phyloP scores from a whole-genome alignment of 2,113 vertebrate species.

The Channa argus region DNA sequence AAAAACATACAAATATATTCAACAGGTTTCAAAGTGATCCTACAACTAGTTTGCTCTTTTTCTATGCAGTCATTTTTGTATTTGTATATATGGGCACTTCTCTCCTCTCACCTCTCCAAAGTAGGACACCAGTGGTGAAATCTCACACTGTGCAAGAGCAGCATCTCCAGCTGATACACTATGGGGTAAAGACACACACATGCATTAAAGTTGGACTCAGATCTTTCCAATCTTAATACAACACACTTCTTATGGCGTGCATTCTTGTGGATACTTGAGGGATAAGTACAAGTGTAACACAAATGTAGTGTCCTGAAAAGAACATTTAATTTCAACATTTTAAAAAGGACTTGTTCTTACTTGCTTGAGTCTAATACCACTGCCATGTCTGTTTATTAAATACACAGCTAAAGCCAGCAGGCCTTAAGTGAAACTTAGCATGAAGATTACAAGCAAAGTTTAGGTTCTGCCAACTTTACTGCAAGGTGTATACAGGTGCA shows the following conservation, averaged over 20 bases:
- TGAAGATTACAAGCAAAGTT: background rate
- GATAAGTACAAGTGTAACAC: too few species aligned
- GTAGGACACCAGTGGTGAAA: constrained; percentile 93
- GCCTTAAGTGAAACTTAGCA: background rate
- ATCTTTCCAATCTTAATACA: too few species aligned
- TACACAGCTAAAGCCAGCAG: background rate
- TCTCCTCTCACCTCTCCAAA: constrained; percentile 91
- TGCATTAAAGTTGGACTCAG: background rate
- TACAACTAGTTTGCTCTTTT: too few species aligned
- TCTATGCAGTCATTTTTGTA: too few species aligned
- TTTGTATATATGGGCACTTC: too few species aligned
- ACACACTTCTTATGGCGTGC: too few species aligned
- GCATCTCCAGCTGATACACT: constrained; percentile 76
- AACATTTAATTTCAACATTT: background rate
- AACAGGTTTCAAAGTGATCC: background rate
- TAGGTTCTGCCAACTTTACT: background rate
- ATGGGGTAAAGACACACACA: background rate
- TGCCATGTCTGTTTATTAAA: background rate
- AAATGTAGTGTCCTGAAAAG: too few species aligned
- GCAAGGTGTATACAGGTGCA: background rate
- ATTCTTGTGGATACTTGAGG: too few species aligned
- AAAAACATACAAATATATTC: too few species aligned
- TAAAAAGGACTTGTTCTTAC: too few species aligned
- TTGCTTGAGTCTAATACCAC: background rate
- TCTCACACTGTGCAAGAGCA: constrained; percentile 87